Percentiles rank a stretch among this genome's conserved stretches.
phyloP scores from a whole-genome alignment of 1,140 invertebrate genomes.

The Pseudachorutes palmiensis region DNA sequence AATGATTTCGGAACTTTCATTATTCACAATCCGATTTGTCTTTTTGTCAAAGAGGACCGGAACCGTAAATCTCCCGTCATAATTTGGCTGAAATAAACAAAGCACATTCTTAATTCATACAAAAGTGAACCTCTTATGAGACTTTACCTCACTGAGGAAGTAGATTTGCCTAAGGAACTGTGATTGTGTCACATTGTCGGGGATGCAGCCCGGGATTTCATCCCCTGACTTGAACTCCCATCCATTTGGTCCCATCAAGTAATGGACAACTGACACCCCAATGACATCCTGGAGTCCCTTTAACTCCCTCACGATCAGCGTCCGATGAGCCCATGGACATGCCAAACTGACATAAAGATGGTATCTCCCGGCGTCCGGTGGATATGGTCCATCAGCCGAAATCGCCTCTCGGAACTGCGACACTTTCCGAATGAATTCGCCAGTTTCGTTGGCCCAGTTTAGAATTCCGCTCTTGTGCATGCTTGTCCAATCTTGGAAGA shows the following conservation, averaged over 20 bases:
- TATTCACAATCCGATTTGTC: constrained; percentile 31
- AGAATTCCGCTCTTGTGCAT: constrained; percentile 1
- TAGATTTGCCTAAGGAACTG: constrained; percentile 26
- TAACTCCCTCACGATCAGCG: constrained; percentile 29
- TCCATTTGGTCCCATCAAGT: constrained; percentile 22
- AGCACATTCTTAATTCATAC: background rate
- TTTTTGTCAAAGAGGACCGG: constrained; percentile 34
- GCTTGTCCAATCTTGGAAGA: too few species aligned
- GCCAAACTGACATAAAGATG: constrained; percentile 31
- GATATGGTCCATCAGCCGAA: constrained; percentile 19
- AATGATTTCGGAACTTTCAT: constrained; percentile 35
- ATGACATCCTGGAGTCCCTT: constrained; percentile 31
- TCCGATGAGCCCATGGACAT: constrained; percentile 34
- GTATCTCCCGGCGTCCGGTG: constrained; percentile 29
- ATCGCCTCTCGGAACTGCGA: constrained; percentile 29
- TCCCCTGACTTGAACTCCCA: constrained; percentile 25
- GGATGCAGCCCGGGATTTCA: constrained; percentile 28
- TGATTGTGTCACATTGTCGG: constrained; percentile 23
- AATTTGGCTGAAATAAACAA: constrained; percentile 14
- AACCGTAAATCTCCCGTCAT: constrained; percentile 29
- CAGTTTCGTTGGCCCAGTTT: constrained; percentile 18
- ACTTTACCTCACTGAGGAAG: constrained; percentile 18
- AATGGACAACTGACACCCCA: constrained; percentile 26
- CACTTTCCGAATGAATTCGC: constrained; percentile 24
- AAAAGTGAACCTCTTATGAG: background rate